Conservation (phyloP, 2,113 vertebrate species). For the Podiceps cristatus region DNA sequence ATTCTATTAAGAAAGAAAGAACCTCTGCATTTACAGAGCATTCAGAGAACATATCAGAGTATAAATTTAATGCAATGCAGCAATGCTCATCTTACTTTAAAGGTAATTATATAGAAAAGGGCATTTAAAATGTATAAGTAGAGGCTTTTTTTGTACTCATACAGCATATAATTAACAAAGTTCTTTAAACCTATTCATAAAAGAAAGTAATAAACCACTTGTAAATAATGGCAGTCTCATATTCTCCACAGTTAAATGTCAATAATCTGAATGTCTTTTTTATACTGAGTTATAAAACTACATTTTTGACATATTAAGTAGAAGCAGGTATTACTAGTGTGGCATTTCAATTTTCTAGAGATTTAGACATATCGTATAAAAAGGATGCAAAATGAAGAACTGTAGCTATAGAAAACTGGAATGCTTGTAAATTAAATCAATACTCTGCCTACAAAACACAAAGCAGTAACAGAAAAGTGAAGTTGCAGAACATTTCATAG, state of each 20-base stretch:
- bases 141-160: slow-evolving; percentile 52
- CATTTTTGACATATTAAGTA: slow-evolving; percentile 72
- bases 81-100: slow-evolving; percentile 71
- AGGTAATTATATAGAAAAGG: slow-evolving; percentile 74
- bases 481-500: slow-evolving; percentile 62
- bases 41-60: slow-evolving; percentile 53
- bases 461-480: slow-evolving; percentile 59
- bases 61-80: slow-evolving; percentile 70
- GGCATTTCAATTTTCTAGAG: slow-evolving; percentile 69
- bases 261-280: slow-evolving; percentile 74
- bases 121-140: slow-evolving; percentile 70
- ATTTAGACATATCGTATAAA: slow-evolving; percentile 68
- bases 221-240: slow-evolving; percentile 75
- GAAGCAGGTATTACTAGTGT: slow-evolving; percentile 62
- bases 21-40: slow-evolving; percentile 56
- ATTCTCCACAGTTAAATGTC: slow-evolving; percentile 72
- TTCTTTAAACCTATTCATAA: slow-evolving; percentile 75
- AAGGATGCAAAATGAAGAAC: slow-evolving; percentile 64
- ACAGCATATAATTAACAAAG: slow-evolving; percentile 77
- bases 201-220: slow-evolving; percentile 78
- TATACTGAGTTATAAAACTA: slow-evolving; percentile 54
- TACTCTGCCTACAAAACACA: slow-evolving; percentile 65
- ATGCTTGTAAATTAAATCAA: slow-evolving; percentile 67
- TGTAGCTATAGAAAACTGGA: slow-evolving; percentile 51
- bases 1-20: slow-evolving; percentile 73